Base-by-base conservation (phyloP, 1,140 invertebrate genomes). In the Orius insidiosus region DNA sequence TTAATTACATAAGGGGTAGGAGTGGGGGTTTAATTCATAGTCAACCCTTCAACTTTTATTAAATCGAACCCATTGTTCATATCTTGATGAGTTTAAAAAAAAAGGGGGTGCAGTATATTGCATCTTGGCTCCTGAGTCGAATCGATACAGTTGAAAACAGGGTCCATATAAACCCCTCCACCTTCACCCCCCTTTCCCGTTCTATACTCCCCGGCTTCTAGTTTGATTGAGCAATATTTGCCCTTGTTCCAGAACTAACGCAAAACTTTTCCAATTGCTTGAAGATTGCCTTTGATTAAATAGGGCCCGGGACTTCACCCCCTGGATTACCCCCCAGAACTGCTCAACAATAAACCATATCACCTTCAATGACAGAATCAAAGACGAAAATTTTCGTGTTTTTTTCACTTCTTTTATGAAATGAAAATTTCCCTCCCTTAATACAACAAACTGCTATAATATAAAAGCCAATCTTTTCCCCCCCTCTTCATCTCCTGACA, bases 1-100 rank as follows among this genome's bases (percentile, higher is more conserved):
- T 54, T 54, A 54, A 54, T 54, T 54, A 54, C 49, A 52, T 51
- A 54, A 48, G 51, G 41, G 42, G 7, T 24, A 7, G 24, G 3
- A 7, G 24, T 24, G 24, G 24, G 24, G 24, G 24, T 24, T 24
- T 30, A 44, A 44, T 33, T 44, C 30, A 44, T 33, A 44, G 42
- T 44, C 42, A 44, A 44, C 31, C 42, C 24, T 24, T 24, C 24
- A 24, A 24, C 24, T 54, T 53, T 50, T 54, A 54, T 54, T 54
- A 54, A 54, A 54, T 54, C 53, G 41, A 50, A 36, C 19, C 43
- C 48, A 43, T 46, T 43, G 43, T 46, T 38, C 33, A 13, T 40
- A 40, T 40, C 38, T 40, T 40, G 38, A 40, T 40, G 38, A 40
- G 15, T 40, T 40, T 10, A 14, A 32, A 43, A 30, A 30, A 11